These are phyloP conservation scores for Nibea coibor DNA, from an alignment of 2,113 vertebrate genomes.

Conservation along the genomic window DNA sequence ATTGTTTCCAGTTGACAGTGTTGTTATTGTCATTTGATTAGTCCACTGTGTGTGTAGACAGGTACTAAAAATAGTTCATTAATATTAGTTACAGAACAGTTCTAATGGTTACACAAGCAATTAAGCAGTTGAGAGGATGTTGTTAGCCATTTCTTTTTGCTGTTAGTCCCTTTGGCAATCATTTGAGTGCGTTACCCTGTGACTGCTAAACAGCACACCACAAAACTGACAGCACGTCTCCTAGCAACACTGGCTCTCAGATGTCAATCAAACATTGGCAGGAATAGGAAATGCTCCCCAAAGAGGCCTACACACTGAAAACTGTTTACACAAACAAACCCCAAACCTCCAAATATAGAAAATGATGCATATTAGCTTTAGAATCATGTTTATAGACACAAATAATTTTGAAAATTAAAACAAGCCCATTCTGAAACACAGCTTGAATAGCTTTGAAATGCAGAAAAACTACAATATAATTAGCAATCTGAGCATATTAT, in stretches of 20 bases:
- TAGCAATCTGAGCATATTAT: neutral
- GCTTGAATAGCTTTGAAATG: neutral
- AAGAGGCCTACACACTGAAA: neutral
- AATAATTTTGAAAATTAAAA: neutral
- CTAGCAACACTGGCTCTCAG: neutral
- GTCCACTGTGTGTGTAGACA: too few relatives aligned
- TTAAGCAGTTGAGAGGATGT: too few relatives aligned
- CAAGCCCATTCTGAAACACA: neutral
- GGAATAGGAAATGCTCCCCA: neutral
- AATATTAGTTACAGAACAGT: too few relatives aligned
- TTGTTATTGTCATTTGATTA: too few relatives aligned
- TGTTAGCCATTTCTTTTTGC: too few relatives aligned
- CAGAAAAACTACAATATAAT: neutral
- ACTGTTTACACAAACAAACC: neutral
- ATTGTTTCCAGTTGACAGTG: too few relatives aligned
- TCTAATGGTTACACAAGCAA: too few relatives aligned
- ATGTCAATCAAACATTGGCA: neutral
- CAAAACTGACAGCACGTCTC: neutral
- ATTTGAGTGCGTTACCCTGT: too few relatives aligned
- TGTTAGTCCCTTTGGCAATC: too few relatives aligned
- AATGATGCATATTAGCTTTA: neutral
- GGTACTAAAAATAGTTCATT: too few relatives aligned
- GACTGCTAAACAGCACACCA: neutral
- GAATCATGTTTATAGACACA: neutral
- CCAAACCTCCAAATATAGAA: neutral